Evolutionary conservation across 2,888 invertebrate species (phyloP).

Genomic region (Drepana falcataria): DNA sequence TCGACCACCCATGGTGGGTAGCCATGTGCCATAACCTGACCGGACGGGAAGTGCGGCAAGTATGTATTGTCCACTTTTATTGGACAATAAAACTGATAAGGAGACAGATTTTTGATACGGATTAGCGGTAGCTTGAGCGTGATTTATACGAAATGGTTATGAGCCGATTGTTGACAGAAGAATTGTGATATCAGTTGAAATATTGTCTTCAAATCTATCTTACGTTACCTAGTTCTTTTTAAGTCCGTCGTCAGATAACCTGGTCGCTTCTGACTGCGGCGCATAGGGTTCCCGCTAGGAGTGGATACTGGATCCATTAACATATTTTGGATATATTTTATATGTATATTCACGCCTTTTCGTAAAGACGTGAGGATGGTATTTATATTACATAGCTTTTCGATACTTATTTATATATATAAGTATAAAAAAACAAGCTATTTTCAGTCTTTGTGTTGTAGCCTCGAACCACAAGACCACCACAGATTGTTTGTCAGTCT

Average conservation of each 20-base stretch:
- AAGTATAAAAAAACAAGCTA: not conserved
- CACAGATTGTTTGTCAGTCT: too few relatives aligned
- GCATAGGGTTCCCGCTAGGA: too few relatives aligned
- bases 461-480: not conserved
- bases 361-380: too few relatives aligned
- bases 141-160: not conserved
- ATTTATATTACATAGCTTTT: too few relatives aligned
- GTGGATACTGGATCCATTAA: too few relatives aligned
- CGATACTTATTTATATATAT: too few relatives aligned
- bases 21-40: slow-evolving; percentile 18
- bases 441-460: not conserved
- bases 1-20: slow-evolving; percentile 38
- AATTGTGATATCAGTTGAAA: not conserved
- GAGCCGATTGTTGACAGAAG: not conserved
- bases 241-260: too few relatives aligned
- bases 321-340: too few relatives aligned
- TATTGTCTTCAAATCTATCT: not conserved
- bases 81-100: not conserved
- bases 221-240: not conserved
- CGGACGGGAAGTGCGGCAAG: slow-evolving; percentile 13
- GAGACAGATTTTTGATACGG: not conserved
- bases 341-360: too few relatives aligned
- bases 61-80: not conserved
- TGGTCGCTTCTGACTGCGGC: too few relatives aligned
- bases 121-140: not conserved